Evolutionary conservation across 2,797 vertebrate species (phyloP).

Genomic region (Sebastes itinus): DNA sequence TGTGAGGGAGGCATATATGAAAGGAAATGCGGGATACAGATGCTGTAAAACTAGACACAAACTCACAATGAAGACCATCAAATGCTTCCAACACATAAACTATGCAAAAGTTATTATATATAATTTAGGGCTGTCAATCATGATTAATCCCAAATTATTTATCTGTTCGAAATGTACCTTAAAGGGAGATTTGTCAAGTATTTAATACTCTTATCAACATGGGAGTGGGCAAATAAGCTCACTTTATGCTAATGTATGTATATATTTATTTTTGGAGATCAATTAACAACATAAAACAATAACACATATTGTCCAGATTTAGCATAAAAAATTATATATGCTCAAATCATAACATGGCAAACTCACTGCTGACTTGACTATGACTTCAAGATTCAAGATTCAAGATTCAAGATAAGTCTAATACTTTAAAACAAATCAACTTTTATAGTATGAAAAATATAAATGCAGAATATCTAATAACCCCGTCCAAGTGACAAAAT

Average conservation of each 20-base stretch:
- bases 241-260: rapidly evolving
- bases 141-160: too few species aligned
- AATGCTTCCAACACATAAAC: constrained; percentile 1
- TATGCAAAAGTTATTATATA: background rate
- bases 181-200: too few species aligned
- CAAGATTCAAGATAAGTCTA: background rate
- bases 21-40: constrained; percentile 54
- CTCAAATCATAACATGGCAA: too few species aligned
- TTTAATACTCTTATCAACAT: too few species aligned
- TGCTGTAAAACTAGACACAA: constrained; percentile 34
- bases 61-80: constrained; percentile 40
- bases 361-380: too few species aligned
- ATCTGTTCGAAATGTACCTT: too few species aligned
- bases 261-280: too few species aligned
- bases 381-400: too few species aligned
- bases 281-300: too few species aligned
- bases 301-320: rapidly evolving
- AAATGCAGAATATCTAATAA: constrained; percentile 19
- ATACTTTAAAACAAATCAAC: background rate
- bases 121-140: background rate
- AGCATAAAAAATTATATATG: rapidly evolving
- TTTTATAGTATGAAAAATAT: background rate
- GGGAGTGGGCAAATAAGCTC: too few species aligned
- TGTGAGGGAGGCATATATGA: constrained; percentile 63
- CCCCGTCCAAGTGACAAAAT: background rate